Percentiles rank a stretch among this genome's conserved stretches.
Conservation (phyloP, 2,888 invertebrate genomes). For the Quadriops clusia region DNA sequence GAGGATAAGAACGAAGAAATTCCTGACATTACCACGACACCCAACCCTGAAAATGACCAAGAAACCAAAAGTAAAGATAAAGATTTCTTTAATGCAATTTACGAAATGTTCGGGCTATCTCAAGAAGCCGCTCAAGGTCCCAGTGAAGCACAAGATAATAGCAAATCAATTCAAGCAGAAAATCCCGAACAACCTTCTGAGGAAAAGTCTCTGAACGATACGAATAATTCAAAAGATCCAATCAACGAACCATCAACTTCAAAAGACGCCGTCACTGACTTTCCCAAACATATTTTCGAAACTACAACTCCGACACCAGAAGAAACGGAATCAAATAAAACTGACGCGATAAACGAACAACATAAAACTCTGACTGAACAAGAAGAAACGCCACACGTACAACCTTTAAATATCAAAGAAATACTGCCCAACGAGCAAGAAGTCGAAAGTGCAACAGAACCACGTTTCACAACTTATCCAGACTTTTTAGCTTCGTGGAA, state of each 20-base stretch:
- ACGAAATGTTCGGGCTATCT: conserved; percentile 32
- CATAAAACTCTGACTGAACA: conserved; percentile 4
- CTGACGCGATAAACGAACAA: conserved; percentile 6
- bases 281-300: conserved; percentile 6
- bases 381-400: no score
- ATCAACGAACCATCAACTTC: conserved; percentile 1
- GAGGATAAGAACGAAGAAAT: neutral
- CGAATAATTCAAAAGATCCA: no score
- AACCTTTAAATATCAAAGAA: no score
- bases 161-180: conserved; percentile 2
- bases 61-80: conserved; percentile 17
- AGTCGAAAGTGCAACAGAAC: conserved; percentile 11
- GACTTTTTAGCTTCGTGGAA: conserved; percentile 43
- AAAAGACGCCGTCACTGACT: neutral
- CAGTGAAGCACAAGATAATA: conserved; percentile 8
- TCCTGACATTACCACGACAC: conserved; percentile 1
- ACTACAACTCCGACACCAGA: conserved; percentile 12
- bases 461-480: no score
- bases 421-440: conserved; percentile 8
- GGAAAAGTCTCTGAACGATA: no score
- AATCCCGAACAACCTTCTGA: no score
- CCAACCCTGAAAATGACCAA: neutral
- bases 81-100: conserved; percentile 28
- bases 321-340: conserved; percentile 6
- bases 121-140: conserved; percentile 27